Evolutionary conservation across 2,888 invertebrate genomes (phyloP).

Genomic region (Leucozona laternaria): DNA sequence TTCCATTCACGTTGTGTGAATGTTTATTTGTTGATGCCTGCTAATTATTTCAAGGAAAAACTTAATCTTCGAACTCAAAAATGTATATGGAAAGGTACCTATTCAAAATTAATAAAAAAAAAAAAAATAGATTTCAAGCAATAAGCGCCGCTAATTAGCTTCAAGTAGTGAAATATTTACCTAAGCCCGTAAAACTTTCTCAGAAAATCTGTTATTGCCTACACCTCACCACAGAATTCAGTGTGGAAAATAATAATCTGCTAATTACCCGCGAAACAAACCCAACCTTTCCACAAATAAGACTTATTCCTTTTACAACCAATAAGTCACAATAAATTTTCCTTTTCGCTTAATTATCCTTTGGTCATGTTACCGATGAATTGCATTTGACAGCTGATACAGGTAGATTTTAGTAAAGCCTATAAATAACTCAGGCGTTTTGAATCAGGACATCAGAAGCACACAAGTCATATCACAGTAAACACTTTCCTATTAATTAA

Average conservation of each 20-base stretch:
- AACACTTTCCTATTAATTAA: background rate
- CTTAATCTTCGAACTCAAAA: no score
- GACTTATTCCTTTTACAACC: background rate
- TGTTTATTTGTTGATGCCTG: no score
- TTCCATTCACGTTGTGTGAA: no score
- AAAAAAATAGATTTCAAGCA: background rate
- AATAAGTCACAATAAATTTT: background rate
- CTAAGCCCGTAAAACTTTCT: background rate
- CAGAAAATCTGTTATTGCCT: background rate
- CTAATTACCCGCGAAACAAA: background rate
- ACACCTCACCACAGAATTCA: background rate
- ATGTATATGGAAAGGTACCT: no score
- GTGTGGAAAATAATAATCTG: background rate
- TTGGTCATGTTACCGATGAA: background rate
- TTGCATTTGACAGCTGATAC: background rate
- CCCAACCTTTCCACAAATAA: background rate
- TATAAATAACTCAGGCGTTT: background rate
- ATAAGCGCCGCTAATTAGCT: background rate
- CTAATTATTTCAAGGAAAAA: no score
- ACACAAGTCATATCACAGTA: background rate
- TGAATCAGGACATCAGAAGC: background rate
- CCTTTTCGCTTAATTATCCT: background rate
- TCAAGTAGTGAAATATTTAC: no score
- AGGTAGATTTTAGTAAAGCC: background rate
- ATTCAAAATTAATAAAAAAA: background rate